Percentiles rank a stretch among this genome's conserved stretches.
phyloP scores from a whole-genome alignment of 2,888 invertebrate genomes.

The Rhamphomyia laevipes region DNA sequence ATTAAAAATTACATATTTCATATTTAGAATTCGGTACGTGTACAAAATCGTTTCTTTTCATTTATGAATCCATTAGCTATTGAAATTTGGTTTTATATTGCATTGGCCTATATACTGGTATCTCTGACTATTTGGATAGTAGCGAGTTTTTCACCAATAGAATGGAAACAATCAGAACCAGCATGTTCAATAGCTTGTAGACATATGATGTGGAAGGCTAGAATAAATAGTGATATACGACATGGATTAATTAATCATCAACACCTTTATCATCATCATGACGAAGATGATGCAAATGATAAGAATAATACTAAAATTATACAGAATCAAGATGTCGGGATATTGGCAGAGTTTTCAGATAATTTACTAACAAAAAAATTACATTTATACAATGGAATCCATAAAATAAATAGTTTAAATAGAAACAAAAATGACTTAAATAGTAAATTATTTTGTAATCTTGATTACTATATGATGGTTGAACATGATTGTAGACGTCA shows the following conservation, averaged over 20 bases:
- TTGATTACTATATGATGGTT: too few relatives aligned
- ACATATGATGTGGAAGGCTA: conserved; percentile 16
- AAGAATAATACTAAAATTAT: not conserved
- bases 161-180: conserved; percentile 55
- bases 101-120: conserved; percentile 67
- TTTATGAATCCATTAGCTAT: conserved; percentile 75
- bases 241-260: not conserved
- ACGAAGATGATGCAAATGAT: not conserved
- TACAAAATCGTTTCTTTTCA: conserved; percentile 61
- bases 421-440: too few relatives aligned
- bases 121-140: conserved; percentile 73
- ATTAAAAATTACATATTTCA: not conserved
- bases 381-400: too few relatives aligned
- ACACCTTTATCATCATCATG: not conserved
- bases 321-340: not conserved
- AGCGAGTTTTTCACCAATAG: conserved; percentile 72
- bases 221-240: not conserved
- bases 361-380: too few relatives aligned
- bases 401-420: too few relatives aligned
- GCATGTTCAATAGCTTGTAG: conserved; percentile 44
- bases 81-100: conserved; percentile 74
- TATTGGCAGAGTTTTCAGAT: too few relatives aligned
- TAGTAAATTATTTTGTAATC: too few relatives aligned
- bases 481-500: too few relatives aligned
- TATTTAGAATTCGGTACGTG: conserved; percentile 44